Conservation (phyloP, 2,797 vertebrate species). For the Tolypeutes matacus region DNA sequence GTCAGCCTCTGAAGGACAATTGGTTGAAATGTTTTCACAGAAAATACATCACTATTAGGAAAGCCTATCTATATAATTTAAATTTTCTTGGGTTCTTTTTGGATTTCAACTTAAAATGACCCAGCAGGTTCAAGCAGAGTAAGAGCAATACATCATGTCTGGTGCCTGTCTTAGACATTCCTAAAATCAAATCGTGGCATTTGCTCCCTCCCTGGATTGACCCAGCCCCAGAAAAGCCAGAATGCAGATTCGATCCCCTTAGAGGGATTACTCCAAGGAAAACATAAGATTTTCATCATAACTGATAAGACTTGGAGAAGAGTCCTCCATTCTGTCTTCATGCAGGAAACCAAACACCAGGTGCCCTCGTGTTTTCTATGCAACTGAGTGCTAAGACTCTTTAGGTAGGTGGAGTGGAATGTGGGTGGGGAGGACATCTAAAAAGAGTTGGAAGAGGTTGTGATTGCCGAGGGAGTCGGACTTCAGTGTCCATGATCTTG, state of each 20-base stretch:
- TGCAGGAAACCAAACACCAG: neutral
- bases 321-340: neutral
- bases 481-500: slow-evolving; percentile 22
- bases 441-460: neutral
- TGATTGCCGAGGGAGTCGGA: neutral
- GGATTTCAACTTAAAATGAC: slow-evolving; percentile 42
- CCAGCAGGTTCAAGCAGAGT: neutral
- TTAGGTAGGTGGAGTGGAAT: neutral
- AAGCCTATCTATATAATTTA: neutral
- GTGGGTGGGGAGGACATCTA: neutral
- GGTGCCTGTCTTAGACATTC: neutral
- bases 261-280: neutral
- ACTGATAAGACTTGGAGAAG: neutral
- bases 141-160: neutral
- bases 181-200: slow-evolving; percentile 21
- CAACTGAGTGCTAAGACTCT: neutral
- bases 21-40: slow-evolving; percentile 20
- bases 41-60: slow-evolving; percentile 31
- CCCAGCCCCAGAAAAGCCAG: neutral
- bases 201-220: neutral
- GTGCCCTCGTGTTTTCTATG: neutral
- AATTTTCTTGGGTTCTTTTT: slow-evolving; percentile 56
- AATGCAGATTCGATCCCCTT: slow-evolving; percentile 14
- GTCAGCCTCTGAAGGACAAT: slow-evolving; percentile 19
- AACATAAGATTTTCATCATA: slow-evolving; percentile 17